phyloP scores from a whole-genome alignment of 1,140 invertebrate species.

The Drosophila elegans region DNA sequence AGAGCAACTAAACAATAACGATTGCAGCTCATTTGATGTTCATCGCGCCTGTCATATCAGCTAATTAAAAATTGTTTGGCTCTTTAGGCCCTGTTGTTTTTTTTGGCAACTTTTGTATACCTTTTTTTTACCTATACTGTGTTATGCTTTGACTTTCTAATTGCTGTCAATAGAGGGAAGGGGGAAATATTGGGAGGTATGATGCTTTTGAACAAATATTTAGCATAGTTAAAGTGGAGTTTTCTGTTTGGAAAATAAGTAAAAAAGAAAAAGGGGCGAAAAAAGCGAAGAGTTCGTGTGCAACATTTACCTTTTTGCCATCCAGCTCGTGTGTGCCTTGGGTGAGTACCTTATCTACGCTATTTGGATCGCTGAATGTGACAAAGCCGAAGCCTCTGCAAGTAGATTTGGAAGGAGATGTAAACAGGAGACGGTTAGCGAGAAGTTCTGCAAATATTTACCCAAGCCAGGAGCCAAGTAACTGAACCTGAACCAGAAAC shows the following conservation, averaged over 20 bases:
- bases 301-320: slow-evolving; percentile 94
- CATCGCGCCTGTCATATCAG: slow-evolving; percentile 46
- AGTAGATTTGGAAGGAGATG: slow-evolving; percentile 79
- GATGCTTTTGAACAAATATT: slow-evolving; percentile 79
- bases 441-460: slow-evolving; percentile 75
- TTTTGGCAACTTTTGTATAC: slow-evolving; percentile 18
- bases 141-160: slow-evolving; percentile 80
- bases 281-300: slow-evolving; percentile 19
- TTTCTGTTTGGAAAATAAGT: slow-evolving; percentile 62
- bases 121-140: slow-evolving; percentile 46
- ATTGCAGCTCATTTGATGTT: slow-evolving; percentile 55
- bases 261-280: neutral
- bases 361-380: slow-evolving; percentile 96
- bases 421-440: slow-evolving; percentile 37
- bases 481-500: slow-evolving; percentile 41
- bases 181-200: slow-evolving; percentile 16
- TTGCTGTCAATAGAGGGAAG: slow-evolving; percentile 71
- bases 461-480: slow-evolving; percentile 55
- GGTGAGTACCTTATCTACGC: slow-evolving; percentile 97
- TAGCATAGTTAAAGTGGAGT: slow-evolving; percentile 74
- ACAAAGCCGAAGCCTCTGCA: slow-evolving; percentile 99
- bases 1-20: slow-evolving; percentile 1
- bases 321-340: slow-evolving; percentile 97
- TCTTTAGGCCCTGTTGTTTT: slow-evolving; percentile 36
- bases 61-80: slow-evolving; percentile 80